Evolutionary conservation across 1,140 invertebrate genomes (phyloP).

Genomic region (Rhagoletis zephyria): DNA sequence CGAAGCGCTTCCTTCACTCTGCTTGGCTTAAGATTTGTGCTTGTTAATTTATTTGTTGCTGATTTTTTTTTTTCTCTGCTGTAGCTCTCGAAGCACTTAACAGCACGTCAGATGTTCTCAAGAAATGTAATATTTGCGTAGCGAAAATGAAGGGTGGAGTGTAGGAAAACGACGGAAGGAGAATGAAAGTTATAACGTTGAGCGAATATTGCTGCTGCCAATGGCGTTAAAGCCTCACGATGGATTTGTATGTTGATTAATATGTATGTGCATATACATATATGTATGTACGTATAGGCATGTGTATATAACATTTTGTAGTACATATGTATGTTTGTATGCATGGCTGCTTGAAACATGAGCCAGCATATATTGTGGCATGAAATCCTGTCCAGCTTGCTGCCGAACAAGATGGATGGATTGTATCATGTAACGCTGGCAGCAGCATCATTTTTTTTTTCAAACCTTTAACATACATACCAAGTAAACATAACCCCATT

Average conservation of each 20-base stretch:
- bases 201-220: constrained; percentile 12
- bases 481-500: neutral
- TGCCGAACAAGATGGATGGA: constrained; percentile 18
- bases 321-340: neutral
- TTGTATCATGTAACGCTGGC: neutral
- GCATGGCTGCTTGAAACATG: neutral
- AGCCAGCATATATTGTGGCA: neutral
- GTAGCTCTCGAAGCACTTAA: neutral
- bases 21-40: neutral
- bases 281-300: neutral
- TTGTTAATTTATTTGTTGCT: neutral
- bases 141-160: neutral
- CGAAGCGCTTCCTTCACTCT: neutral
- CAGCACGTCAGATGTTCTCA: neutral
- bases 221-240: neutral
- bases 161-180: neutral
- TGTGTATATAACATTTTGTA: neutral
- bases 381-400: neutral
- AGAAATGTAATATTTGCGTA: constrained; percentile 21
- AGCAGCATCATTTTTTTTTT: neutral
- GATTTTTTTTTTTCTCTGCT: neutral
- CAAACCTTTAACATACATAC: neutral
- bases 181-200: neutral
- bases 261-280: neutral
- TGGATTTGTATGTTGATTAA: too few relatives aligned